Conservation (phyloP, 2,113 vertebrate species). For the Australoheros scitulus region DNA sequence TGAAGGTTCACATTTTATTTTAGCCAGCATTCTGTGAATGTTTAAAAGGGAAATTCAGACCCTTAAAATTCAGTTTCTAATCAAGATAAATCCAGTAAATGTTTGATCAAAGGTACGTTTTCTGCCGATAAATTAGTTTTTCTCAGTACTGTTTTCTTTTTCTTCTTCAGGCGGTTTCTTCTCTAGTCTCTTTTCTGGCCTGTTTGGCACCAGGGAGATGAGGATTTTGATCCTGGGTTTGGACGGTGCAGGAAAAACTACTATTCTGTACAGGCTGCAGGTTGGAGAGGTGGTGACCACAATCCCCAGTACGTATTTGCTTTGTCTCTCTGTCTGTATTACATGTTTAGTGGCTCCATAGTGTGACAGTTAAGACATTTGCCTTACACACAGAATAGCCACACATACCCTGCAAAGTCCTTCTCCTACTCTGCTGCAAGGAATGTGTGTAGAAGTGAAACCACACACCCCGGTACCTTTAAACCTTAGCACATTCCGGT, state of each 20-base stretch:
- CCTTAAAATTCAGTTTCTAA: not conserved
- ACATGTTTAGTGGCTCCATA: not conserved
- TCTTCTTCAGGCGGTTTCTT: slow-evolving; percentile 88
- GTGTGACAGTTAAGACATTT: accelerated
- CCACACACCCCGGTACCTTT: not conserved
- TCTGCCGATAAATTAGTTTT: not conserved
- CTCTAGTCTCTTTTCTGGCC: slow-evolving; percentile 93
- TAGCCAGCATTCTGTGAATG: not conserved
- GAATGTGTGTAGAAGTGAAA: not conserved
- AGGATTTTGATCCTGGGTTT: slow-evolving; percentile 97
- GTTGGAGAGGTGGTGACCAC: slow-evolving; percentile 99
- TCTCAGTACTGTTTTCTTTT: not conserved
- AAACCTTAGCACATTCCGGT: not conserved
- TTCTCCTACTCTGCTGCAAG: not conserved
- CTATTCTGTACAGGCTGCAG: slow-evolving; percentile 95
- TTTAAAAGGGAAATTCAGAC: not conserved
- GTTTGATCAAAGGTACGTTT: not conserved
- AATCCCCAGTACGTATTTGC: slow-evolving; percentile 89
- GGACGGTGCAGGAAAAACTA: slow-evolving; percentile 97
- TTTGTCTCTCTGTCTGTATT: not conserved
- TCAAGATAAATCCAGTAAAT: too few relatives aligned
- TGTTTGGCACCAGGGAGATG: slow-evolving; percentile 98
- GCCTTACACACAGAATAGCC: not conserved
- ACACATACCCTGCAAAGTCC: not conserved
- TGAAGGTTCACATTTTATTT: not conserved